phyloP scores from a whole-genome alignment of 2,113 vertebrate species.

The Antennarius striatus region DNA sequence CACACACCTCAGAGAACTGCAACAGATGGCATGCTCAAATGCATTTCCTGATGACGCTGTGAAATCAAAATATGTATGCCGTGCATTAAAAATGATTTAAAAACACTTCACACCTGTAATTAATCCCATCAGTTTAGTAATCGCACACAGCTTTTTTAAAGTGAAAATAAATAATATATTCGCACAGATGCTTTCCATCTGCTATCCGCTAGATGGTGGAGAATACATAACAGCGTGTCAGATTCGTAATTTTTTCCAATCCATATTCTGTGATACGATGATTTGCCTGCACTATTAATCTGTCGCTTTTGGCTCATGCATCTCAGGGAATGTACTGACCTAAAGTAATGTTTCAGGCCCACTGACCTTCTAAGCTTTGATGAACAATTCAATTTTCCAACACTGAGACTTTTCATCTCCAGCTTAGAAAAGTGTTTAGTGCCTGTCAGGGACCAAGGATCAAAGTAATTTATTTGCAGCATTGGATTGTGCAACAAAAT shows the following conservation, averaged over 20 bases:
- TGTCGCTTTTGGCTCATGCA: background rate
- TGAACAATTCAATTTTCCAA: background rate
- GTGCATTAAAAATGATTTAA: constrained; percentile 38
- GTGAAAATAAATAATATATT: constrained; percentile 36
- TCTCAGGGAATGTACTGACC: constrained; percentile 4
- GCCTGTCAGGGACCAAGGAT: background rate
- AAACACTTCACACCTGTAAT: constrained; percentile 56
- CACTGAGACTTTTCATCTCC: constrained; percentile 10
- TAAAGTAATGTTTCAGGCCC: constrained; percentile 12
- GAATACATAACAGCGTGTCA: constrained; percentile 18
- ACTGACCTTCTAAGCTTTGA: constrained; percentile 13
- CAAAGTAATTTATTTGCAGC: background rate
- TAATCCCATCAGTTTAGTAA: constrained; percentile 55
- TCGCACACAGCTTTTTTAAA: constrained; percentile 41
- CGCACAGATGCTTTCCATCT: constrained; percentile 54
- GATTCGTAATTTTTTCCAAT: constrained; percentile 10
- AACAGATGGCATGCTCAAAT: constrained; percentile 50
- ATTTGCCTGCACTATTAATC: constrained; percentile 1
- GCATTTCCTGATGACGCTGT: constrained; percentile 41
- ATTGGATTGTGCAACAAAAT: background rate
- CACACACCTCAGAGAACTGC: constrained; percentile 18
- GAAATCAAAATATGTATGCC: constrained; percentile 47
- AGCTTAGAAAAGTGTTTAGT: constrained; percentile 12
- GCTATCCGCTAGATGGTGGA: constrained; percentile 10
- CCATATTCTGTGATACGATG: background rate